Base-by-base conservation (phyloP, 2,888 invertebrate genomes). In the Liopterus haemorrhoidalis region DNA sequence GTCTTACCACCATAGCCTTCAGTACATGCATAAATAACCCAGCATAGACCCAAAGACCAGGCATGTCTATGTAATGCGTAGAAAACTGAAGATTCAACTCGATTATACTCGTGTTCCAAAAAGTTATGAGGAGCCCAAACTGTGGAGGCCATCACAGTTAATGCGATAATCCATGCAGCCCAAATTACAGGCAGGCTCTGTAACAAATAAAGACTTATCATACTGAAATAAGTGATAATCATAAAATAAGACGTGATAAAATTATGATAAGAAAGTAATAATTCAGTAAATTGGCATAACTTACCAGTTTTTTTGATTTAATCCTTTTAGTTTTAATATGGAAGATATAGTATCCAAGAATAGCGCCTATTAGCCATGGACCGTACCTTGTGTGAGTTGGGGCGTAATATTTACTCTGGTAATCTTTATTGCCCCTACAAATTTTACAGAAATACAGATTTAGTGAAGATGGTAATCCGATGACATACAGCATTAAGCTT, bases 361-460 rank as follows among this genome's bases (percentile, higher is more conserved):
- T 38, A 8, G 57, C 46, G 12, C 63, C 63, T 4, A 62, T 56
- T 12, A 62, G 45, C 62, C 62, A 63, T 4, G 61, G 56, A 19
- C 54, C 45, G 6, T 59, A 59, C 46, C 62, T 55, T 8, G 58
- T 56, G 40, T 62, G 58, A 1, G 62, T 59, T 37, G 48, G 46
- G 3, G 57, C 36, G 33, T 63, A 63, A 43, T 61, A 62, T 4
- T 54, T 33, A n/a, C 49, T 49, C 41, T 46, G 51, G 33, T 53
- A 53, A 19, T 40, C 4, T 32, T 32, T 4, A 20, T 20, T n/a
- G 8, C 21, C 16, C 11, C 18, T 20, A 15, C 33, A 33, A 19
- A 19, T 19, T n/a, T n/a, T n/a, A n/a, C n/a, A n/a, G n/a, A n/a
- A n/a, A n/a, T n/a, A n/a, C n/a, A n/a, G n/a, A n/a, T n/a, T n/a